phyloP scores from a whole-genome alignment of 92 coral and sea anemone genomes.

The Actinernus sp. region DNA sequence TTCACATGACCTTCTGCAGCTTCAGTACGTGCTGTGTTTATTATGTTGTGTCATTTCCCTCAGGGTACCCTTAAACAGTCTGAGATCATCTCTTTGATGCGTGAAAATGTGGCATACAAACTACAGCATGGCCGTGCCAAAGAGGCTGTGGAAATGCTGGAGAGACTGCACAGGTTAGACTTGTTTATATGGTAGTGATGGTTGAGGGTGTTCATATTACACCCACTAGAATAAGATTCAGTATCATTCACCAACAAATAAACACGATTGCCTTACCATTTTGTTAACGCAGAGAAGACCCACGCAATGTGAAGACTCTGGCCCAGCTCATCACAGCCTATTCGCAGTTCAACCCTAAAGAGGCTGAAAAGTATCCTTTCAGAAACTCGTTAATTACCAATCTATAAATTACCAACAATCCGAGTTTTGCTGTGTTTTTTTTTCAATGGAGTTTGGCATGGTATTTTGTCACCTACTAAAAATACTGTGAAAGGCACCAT shows the following conservation, averaged over 20 bases:
- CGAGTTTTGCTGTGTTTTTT: neutral
- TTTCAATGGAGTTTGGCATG: too few relatives aligned
- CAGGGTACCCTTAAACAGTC: constrained; percentile 77
- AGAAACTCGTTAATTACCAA: neutral
- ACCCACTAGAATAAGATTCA: too few relatives aligned
- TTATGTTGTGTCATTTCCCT: neutral
- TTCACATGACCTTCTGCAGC: too few relatives aligned
- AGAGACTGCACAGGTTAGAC: constrained; percentile 84
- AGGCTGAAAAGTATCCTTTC: constrained; percentile 94
- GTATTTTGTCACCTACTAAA: too few relatives aligned
- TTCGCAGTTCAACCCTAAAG: constrained; percentile 84
- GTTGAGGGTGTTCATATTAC: too few relatives aligned
- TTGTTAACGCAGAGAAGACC: constrained; percentile 78
- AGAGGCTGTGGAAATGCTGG: constrained; percentile 91
- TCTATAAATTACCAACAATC: neutral
- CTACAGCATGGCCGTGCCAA: constrained; percentile 86
- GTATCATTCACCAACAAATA: too few relatives aligned
- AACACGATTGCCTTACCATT: neutral
- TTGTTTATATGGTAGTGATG: neutral
- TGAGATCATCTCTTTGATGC: constrained; percentile 83
- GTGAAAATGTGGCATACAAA: constrained; percentile 97
- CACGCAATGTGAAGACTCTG: constrained; percentile 88
- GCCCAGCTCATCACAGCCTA: constrained; percentile 97
- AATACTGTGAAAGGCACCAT: too few relatives aligned
- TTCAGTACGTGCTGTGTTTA: too few relatives aligned